Base-by-base conservation (phyloP, 2,888 invertebrate genomes). In the Lasioglossum morio region DNA sequence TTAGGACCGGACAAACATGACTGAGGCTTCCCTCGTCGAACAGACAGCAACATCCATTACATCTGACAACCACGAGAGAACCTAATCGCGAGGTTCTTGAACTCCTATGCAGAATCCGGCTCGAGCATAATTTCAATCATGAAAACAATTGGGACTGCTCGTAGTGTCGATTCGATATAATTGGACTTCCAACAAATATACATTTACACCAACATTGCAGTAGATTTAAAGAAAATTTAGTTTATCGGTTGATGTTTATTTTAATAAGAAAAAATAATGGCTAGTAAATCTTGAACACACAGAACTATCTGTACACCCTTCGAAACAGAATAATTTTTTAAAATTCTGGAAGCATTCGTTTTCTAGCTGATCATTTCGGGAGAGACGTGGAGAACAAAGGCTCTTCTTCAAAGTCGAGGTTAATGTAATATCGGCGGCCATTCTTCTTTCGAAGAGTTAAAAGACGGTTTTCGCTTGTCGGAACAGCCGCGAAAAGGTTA, bases 401-500 rank as follows among this genome's bases (percentile, higher is more conserved):
- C 8, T 53, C 48, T 23, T 7, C 2, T 53, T 0, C 8, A 53
- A 23, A 8, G 23, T 53, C 2, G 46, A 16, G 16, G 46, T 16
- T 53, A n/a, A n/a, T 12, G 12, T 4, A 53, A 60, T 27, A 27
- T 14, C 60, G 27, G 14, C 27, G 60, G 60, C 14, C 60, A 60
- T 27, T 27, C 14, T 27, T 60, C 27, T 27, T 12, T 5, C 5
- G 5, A 27, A 14, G 4, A 60, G 27, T 27, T 60, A 27, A 14
- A 60, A 27, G 27, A 60, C 60, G 27, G 5, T 60, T 27, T 14
- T 14, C 27, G 27, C 27, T n/a, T 60, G 60, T 14, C 27, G 27
- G 66, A 30, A 34, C 16, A 30, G 30, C 66, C 14, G 66, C 66
- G 34, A 83, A 74, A 72, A 46, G 53, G 75, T 84, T 85, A 85